Base-by-base conservation (phyloP, 2,797 vertebrate species). In the Paramormyrops hopkinsi region DNA sequence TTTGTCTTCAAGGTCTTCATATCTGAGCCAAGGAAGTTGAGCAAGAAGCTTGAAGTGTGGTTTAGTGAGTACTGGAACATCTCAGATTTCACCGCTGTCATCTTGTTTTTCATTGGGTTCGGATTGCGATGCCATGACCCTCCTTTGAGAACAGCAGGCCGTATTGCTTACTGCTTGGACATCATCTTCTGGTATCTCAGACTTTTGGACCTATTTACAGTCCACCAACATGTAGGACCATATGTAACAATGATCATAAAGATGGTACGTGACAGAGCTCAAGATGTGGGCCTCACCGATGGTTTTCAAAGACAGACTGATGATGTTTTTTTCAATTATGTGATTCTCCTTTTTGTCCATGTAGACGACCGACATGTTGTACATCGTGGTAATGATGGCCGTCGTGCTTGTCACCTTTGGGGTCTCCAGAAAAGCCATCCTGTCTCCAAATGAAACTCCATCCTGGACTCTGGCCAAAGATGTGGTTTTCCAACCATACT, bases 201-300 rank as follows among this genome's bases (percentile, higher is more conserved):
- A 7, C 95, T 99, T 86, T 94, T 97, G 92, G 99, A 99, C 92
- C 96, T 99, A 90, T 96, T 99, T 92, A 98, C 99, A 69, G 96
- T 99, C 93, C 99, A 99, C 93, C 97, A 98, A 91, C 96, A 98
- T 84, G 97, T 98, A 73, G 99, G 99, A 11, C 98, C 98, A 0
- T 99, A 99, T 90, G 95, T 99, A 92, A 99, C 97, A 89, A 99
- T 99, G 97, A 98, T 99, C 92, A 97, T 97, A 4, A 99, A 99
- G 94, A 99, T 99, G 99, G 99, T 99, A 90, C 91, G 97, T 94
- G 73, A 59, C 83, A 69, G 19, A 65, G n/a, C 88, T 19, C 17
- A 29, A 33, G 33, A 29, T 5, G 44, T 7, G 50, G 54, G 29
- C 2, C 3, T 53, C 12, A 62, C 59, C 54, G 53, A 37, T 22